A percentile compares a stretch with the other conserved stretches of the same genome.
Evolutionary conservation across 2,888 invertebrate genomes (phyloP).

Genomic region (Luperina testacea): DNA sequence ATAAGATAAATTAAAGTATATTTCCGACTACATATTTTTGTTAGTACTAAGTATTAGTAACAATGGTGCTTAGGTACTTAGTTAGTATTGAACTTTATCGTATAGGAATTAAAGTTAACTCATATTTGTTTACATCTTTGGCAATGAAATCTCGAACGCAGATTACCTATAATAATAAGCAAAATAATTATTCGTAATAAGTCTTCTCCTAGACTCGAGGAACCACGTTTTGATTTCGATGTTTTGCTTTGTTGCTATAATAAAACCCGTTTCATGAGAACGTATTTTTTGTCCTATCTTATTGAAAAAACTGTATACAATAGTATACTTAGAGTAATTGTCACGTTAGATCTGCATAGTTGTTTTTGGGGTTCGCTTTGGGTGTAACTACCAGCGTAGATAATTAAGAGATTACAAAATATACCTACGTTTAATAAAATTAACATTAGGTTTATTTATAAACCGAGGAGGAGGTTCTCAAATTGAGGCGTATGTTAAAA

Average conservation of each 20-base stretch:
- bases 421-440: background rate
- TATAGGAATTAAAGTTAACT: no score
- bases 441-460: background rate
- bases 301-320: constrained; percentile 22
- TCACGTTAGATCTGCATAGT: constrained; percentile 11
- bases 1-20: no score
- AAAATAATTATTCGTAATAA: background rate
- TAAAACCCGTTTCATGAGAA: constrained; percentile 55
- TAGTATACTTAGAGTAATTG: constrained; percentile 14
- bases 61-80: no score
- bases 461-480: background rate
- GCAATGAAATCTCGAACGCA: no score
- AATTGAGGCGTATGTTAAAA: no score
- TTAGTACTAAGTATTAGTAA: no score
- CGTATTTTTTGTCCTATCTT: constrained; percentile 39
- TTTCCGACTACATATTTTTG: no score
- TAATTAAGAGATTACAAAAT: background rate
- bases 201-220: background rate
- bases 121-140: no score
- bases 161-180: background rate
- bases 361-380: constrained; percentile 25
- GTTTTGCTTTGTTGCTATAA: constrained; percentile 5
- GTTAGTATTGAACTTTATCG: no score
- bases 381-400: constrained; percentile 1
- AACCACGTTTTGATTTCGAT: background rate